phyloP scores from a whole-genome alignment of 1,140 invertebrate species.

The Drosophila truncata region DNA sequence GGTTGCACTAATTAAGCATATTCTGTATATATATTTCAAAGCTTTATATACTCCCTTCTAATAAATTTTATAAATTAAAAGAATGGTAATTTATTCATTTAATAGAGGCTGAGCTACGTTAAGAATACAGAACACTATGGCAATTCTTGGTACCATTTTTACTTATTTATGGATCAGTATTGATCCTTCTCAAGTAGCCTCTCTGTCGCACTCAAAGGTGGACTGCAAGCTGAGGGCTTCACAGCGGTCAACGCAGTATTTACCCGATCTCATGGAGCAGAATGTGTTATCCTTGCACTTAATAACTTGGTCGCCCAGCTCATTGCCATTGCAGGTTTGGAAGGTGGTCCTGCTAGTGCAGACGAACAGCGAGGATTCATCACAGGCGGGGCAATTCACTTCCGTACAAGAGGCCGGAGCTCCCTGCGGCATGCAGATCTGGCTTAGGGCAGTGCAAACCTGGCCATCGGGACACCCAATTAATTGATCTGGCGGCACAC shows the following conservation, averaged over 20 bases:
- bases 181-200: neutral
- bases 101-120: neutral
- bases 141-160: neutral
- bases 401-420: neutral
- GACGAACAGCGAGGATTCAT: conserved; percentile 39
- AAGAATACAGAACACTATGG: neutral
- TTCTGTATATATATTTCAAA: neutral
- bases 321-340: conserved; percentile 44
- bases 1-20: conserved; percentile 34
- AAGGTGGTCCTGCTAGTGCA: conserved; percentile 73
- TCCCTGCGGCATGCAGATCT: conserved; percentile 12
- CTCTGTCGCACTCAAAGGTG: conserved; percentile 42
- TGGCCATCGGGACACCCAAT: conserved; percentile 43
- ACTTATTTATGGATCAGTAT: neutral
- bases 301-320: neutral
- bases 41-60: conserved; percentile 1
- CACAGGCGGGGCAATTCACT: conserved; percentile 45
- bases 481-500: neutral
- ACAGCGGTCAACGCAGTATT: conserved; percentile 67
- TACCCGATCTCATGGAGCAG: conserved; percentile 49
- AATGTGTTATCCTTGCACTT: conserved; percentile 51
- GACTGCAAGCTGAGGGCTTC: neutral
- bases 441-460: conserved; percentile 32
- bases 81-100: neutral
- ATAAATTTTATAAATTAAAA: neutral